These are phyloP conservation scores for Pseudomyrmex cubaensis DNA, from an alignment of 1,140 invertebrate species.

Conservation along the genomic window DNA sequence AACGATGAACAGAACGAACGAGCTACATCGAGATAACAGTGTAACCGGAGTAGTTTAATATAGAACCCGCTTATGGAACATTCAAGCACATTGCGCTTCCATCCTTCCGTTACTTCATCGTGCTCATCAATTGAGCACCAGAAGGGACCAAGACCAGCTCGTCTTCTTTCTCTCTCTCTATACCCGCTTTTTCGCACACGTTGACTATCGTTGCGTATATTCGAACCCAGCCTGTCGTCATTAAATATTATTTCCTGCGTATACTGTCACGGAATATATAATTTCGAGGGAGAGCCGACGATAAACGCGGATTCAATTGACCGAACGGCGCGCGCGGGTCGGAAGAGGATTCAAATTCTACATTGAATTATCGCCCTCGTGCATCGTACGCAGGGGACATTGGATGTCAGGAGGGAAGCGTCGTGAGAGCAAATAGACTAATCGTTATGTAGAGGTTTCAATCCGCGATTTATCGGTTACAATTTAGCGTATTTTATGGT, in stretches of 20 bases:
- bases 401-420: slow-evolving; percentile 37
- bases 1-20: slow-evolving; percentile 70
- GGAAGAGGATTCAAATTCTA: slow-evolving; percentile 68
- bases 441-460: slow-evolving; percentile 61
- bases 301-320: slow-evolving; percentile 21
- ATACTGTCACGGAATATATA: slow-evolving; percentile 63
- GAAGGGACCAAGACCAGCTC: slow-evolving; percentile 68
- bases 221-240: slow-evolving; percentile 57
- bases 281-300: slow-evolving; percentile 65
- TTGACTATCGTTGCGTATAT: slow-evolving; percentile 58
- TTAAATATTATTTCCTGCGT: slow-evolving; percentile 80
- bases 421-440: slow-evolving; percentile 68
- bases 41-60: slow-evolving; percentile 77
- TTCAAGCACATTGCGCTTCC: slow-evolving; percentile 76
- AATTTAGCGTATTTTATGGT: slow-evolving; percentile 36
- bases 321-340: slow-evolving; percentile 35
- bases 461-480: slow-evolving; percentile 61
- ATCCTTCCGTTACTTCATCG: slow-evolving; percentile 82
- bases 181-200: slow-evolving; percentile 44
- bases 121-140: slow-evolving; percentile 75
- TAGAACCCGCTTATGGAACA: slow-evolving; percentile 72
- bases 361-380: slow-evolving; percentile 74
- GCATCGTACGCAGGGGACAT: slow-evolving; percentile 38
- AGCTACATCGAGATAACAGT: slow-evolving; percentile 53
- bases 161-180: slow-evolving; percentile 56